A percentile compares a stretch with the other conserved stretches of the same genome.
Evolutionary conservation across 2,113 vertebrate genomes (phyloP).

Genomic region (Nyctibius bracteatus): DNA sequence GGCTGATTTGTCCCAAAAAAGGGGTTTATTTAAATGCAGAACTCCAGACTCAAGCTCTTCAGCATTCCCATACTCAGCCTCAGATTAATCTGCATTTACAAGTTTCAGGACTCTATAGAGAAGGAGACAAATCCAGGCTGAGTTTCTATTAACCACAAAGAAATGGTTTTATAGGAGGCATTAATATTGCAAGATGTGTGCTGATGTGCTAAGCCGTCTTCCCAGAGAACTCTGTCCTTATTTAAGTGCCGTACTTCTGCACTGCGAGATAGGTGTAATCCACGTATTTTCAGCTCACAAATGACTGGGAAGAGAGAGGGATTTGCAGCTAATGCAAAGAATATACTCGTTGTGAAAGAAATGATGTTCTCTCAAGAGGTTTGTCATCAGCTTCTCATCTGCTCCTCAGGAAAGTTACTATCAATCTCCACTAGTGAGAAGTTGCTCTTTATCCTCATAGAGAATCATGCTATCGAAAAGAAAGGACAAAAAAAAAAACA

Average conservation of each 20-base stretch:
- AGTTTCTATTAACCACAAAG: not conserved
- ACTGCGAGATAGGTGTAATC: not conserved
- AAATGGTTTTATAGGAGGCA: not conserved
- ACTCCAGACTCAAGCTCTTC: not conserved
- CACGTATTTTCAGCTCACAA: not conserved
- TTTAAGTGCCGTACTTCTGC: not conserved
- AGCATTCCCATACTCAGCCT: not conserved
- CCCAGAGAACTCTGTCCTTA: not conserved
- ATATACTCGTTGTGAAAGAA: not conserved
- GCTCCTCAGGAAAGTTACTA: not conserved
- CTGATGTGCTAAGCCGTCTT: slow-evolving; percentile 8
- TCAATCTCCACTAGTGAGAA: not conserved
- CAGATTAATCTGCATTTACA: not conserved
- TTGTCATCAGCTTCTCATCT: not conserved
- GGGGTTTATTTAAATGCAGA: not conserved
- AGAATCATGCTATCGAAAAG: not conserved
- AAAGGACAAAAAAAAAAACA: too few species aligned
- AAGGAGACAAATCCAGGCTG: slow-evolving; percentile 10
- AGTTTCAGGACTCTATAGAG: not conserved
- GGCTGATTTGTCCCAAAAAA: not conserved
- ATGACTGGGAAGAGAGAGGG: not conserved
- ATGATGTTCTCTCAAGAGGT: not conserved
- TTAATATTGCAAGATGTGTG: not conserved
- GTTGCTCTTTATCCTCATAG: not conserved
- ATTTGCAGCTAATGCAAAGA: not conserved